phyloP scores from a whole-genome alignment of 2,113 vertebrate genomes.

The sheep (Ovis aries) region ARS-UI_Ramb_v3.0 NC_056056.1:147796001-147796500 shows the following conservation, averaged over 20 bases:
- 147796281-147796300: not conserved
- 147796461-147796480: not conserved
- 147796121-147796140: not conserved
- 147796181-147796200: not conserved
- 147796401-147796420: not conserved
- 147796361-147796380: not conserved
- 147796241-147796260: not conserved
- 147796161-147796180: not conserved
- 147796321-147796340: not conserved
- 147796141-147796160: not conserved
- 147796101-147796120: not conserved
- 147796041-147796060: not conserved
- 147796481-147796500: not conserved
- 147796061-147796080: not conserved
- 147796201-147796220: not conserved
- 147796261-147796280: not conserved
- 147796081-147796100: not conserved
- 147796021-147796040: not conserved
- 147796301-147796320: not conserved
- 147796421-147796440: not conserved
- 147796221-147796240: not conserved
- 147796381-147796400: not conserved
- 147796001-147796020: not conserved
- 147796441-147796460: not conserved
- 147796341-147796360: not conserved